Base-by-base conservation (phyloP, 2,797 vertebrate genomes). In the Oreortyx pictus region DNA sequence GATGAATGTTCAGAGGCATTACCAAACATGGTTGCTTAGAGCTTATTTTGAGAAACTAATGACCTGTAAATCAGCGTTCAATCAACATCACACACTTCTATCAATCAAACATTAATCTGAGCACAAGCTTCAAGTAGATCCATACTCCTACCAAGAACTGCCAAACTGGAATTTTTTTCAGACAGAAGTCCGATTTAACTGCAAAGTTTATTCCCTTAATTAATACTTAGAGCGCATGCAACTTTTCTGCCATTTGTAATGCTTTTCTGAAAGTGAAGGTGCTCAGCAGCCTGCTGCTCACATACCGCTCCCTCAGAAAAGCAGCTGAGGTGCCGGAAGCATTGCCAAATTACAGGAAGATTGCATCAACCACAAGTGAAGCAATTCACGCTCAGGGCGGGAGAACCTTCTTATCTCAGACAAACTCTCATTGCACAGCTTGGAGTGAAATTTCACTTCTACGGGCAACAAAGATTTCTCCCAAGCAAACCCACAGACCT, bases 361-460 rank as follows among this genome's bases (percentile, higher is more conserved):
- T 35, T 57, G 49, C 39, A 60, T 75, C 72, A 86, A 35, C 52
- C 43, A 52, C 24, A 47, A 66, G 29, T 6, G 7, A 78, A 43
- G 62, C 27, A 61, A 61, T 1, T 4, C 4, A 25, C 0, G 1
- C 7, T 7, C 23, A 7, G 31, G 43, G 39, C 7, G 4, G 29
- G 17, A 66, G 19, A 78, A 60, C 6, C 23, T 31, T 31, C 27
- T 14, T 25, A 20, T 18, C 29, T 37, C 47, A 41, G 23, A 54
- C 37, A 31, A 7, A 7, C 54, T 37, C 64, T 23, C n/a, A 37
- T 31, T 33, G 7, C 11, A 59, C 11, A 16, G 33, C 43, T 29
- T 14, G 1, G 25, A 27, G 61, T 6, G 25, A 84, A 64, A 17
- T 20, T 7, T 52, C 22, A 37, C 37, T 60, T 54, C 17, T 4